Conservation (phyloP, 92 coral and sea anemone species). For the Phenganax marumi region DNA sequence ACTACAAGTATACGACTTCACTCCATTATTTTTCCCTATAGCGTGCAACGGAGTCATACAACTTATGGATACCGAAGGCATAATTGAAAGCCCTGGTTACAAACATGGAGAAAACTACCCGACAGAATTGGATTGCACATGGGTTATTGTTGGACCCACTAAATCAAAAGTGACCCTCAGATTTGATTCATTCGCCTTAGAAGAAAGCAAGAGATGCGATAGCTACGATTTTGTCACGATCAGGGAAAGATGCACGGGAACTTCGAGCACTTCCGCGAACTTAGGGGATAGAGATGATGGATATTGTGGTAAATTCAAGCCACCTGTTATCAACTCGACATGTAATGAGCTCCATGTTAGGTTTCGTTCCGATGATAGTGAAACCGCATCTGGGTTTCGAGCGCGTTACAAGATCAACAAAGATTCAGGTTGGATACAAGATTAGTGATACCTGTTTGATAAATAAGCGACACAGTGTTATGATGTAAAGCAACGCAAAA, state of each 20-base stretch:
- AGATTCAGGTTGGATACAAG: constrained; percentile 56
- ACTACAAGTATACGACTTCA: too few relatives aligned
- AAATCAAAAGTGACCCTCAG: constrained; percentile 52
- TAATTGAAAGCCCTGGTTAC: constrained; percentile 44
- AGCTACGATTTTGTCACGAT: constrained; percentile 70
- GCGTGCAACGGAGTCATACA: constrained; percentile 9
- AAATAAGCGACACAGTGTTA: not conserved
- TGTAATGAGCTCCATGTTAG: constrained; percentile 66
- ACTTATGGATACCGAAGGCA: constrained; percentile 26
- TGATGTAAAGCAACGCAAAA: not conserved
- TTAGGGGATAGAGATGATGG: constrained; percentile 41
- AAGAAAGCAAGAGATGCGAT: constrained; percentile 70
- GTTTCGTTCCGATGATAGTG: constrained; percentile 75
- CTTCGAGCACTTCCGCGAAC: constrained; percentile 50
- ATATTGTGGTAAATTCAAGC: constrained; percentile 66
- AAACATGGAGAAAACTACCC: constrained; percentile 45
- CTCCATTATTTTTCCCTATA: not conserved
- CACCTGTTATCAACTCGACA: constrained; percentile 64
- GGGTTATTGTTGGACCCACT: constrained; percentile 58
- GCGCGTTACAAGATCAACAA: constrained; percentile 64
- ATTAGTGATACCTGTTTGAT: not conserved
- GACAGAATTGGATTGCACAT: constrained; percentile 49
- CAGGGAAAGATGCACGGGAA: constrained; percentile 65
- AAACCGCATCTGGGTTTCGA: constrained; percentile 70
- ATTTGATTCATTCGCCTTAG: constrained; percentile 78